A percentile compares a stretch with the other conserved stretches of the same genome.
These are phyloP conservation scores for Cyclophora albipunctata DNA, from an alignment of 2,888 invertebrate species.

Conservation along the genomic window DNA sequence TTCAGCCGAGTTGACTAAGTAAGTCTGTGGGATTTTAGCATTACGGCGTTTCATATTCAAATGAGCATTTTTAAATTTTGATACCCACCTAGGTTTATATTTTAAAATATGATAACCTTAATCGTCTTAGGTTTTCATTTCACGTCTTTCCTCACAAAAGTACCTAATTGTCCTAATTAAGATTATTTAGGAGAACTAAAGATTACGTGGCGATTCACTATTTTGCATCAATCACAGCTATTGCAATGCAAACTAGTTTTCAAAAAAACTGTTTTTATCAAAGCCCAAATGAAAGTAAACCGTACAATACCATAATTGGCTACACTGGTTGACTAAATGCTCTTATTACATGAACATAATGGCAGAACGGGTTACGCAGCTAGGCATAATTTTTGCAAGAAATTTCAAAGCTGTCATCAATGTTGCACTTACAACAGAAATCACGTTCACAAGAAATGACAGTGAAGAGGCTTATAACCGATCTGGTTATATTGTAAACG, in stretches of 20 bases:
- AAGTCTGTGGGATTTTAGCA: constrained; percentile 56
- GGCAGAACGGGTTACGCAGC: neutral
- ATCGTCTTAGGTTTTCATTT: too few species aligned
- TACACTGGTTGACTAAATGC: too few species aligned
- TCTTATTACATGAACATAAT: neutral
- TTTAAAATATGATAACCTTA: too few species aligned
- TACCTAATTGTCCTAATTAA: too few species aligned
- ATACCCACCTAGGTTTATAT: constrained; percentile 31
- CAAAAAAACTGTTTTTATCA: too few species aligned
- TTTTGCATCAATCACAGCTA: too few species aligned
- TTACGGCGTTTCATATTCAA: constrained; percentile 40
- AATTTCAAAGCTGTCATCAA: constrained; percentile 30
- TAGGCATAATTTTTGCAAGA: constrained; percentile 18
- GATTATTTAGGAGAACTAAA: too few species aligned
- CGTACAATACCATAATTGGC: too few species aligned
- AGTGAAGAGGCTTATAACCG: constrained; percentile 44
- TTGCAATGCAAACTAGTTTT: too few species aligned
- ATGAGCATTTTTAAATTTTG: constrained; percentile 37
- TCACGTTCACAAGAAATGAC: constrained; percentile 27
- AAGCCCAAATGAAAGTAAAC: too few species aligned
- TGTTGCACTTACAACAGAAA: constrained; percentile 12
- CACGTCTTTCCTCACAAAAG: too few species aligned
- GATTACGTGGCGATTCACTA: too few species aligned
- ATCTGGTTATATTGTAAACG: constrained; percentile 40
- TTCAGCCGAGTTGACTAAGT: constrained; percentile 49